phyloP scores from a whole-genome alignment of 1,140 invertebrate species.

The Pectinophora gossypiella region DNA sequence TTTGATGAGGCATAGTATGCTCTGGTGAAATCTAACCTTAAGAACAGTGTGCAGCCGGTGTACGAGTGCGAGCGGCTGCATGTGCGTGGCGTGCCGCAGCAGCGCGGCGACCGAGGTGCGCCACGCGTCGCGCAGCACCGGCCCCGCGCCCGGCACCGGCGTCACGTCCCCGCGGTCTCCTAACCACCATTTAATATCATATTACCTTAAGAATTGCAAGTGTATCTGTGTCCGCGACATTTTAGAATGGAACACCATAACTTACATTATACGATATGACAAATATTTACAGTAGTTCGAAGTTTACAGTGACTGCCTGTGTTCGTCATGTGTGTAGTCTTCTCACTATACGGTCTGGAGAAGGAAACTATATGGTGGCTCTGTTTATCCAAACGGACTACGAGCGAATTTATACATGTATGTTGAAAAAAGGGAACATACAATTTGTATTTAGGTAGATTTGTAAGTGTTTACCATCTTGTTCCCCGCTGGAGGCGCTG shows the following conservation, averaged over 20 bases:
- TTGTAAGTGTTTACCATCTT: slow-evolving; percentile 44
- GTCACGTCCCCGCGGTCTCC: slow-evolving; percentile 92
- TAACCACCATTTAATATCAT: too few relatives aligned
- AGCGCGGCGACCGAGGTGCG: slow-evolving; percentile 52
- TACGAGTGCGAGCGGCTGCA: slow-evolving; percentile 49
- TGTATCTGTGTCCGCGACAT: neutral
- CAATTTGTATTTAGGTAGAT: too few relatives aligned
- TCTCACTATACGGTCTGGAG: too few relatives aligned
- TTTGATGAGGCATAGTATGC: too few relatives aligned
- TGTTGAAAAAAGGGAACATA: too few relatives aligned
- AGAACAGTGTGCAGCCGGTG: slow-evolving; percentile 60
- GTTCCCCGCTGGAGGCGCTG: slow-evolving; percentile 84
- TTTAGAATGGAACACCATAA: neutral
- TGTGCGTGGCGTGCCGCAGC: slow-evolving; percentile 44
- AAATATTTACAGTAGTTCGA: too few relatives aligned
- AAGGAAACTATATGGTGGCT: too few relatives aligned
- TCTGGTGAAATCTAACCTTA: slow-evolving; percentile 35
- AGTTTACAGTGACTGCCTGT: too few relatives aligned
- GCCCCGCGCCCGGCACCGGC: slow-evolving; percentile 67
- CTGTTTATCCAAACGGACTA: too few relatives aligned
- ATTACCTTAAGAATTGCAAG: neutral
- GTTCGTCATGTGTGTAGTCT: too few relatives aligned
- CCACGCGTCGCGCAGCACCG: slow-evolving; percentile 51
- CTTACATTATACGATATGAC: neutral
- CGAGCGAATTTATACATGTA: too few relatives aligned